A percentile compares a stretch with the other conserved stretches of the same genome.
These are phyloP conservation scores for Nemotelus pantherinus DNA, from an alignment of 2,888 invertebrate genomes.

Conservation along the genomic window DNA sequence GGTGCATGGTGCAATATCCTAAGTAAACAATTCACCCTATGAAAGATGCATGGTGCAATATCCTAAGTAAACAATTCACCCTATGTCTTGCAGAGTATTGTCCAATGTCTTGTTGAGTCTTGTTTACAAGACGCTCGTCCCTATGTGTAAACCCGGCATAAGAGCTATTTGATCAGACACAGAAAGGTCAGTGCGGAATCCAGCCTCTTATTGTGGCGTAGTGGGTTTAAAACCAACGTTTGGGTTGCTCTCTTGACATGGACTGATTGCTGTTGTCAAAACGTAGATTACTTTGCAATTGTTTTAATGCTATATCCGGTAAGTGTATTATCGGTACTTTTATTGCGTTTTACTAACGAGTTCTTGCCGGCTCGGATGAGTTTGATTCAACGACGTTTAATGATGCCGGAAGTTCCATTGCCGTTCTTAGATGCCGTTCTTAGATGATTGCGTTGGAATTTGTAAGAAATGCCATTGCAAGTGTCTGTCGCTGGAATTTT, in stretches of 20 bases:
- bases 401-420: slow-evolving; percentile 66
- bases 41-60: too few species aligned
- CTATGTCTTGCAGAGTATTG: too few species aligned
- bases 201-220: slow-evolving; percentile 94
- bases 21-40: too few species aligned
- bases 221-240: slow-evolving; percentile 97
- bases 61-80: too few species aligned
- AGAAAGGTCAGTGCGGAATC: slow-evolving; percentile 96
- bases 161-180: slow-evolving; percentile 96
- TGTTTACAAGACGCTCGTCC: too few species aligned
- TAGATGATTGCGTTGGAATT: slow-evolving; percentile 82
- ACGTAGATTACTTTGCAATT: slow-evolving; percentile 79
- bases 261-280: slow-evolving; percentile 93
- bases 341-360: too few species aligned
- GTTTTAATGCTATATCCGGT: slow-evolving; percentile 84
- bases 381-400: slow-evolving; percentile 86
- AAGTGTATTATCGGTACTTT: background rate
- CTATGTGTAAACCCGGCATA: too few species aligned
- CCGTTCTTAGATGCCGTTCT: slow-evolving; percentile 68
- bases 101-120: too few species aligned
- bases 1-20: too few species aligned
- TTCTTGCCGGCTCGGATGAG: slow-evolving; percentile 69
- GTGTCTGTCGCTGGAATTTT: slow-evolving; percentile 77
- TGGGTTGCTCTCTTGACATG: slow-evolving; percentile 90
- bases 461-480: slow-evolving; percentile 88